These are phyloP conservation scores for Antrozous pallidus DNA, from an alignment of 2,797 vertebrate species.

Conservation along the genomic window DNA sequence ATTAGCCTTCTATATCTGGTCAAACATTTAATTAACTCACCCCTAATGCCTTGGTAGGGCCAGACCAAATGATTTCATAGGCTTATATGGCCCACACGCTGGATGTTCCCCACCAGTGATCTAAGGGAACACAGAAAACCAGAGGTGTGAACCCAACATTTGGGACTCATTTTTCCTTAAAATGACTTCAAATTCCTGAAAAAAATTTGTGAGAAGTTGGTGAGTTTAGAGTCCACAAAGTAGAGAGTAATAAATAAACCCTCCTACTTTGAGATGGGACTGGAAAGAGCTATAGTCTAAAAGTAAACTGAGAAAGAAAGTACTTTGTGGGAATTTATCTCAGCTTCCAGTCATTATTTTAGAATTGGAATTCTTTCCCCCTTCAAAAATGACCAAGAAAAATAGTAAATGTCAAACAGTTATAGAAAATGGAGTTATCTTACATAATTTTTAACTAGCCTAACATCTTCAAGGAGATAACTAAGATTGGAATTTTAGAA, in stretches of 20 bases:
- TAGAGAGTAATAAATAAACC: not conserved
- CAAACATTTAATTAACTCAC: too few relatives aligned
- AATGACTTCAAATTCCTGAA: not conserved
- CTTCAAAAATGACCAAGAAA: not conserved
- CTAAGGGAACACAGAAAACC: not conserved
- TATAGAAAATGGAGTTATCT: not conserved
- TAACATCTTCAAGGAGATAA: not conserved
- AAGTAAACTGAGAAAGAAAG: not conserved
- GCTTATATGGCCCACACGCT: too few relatives aligned
- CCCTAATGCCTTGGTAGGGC: too few relatives aligned
- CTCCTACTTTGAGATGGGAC: not conserved
- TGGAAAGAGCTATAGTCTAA: not conserved
- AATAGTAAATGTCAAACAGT: not conserved
- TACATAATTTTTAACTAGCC: not conserved
- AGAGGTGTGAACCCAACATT: not conserved
- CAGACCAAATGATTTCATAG: too few relatives aligned
- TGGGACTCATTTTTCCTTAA: not conserved
- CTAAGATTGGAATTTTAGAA: not conserved
- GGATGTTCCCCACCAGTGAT: too few relatives aligned
- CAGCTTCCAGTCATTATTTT: not conserved
- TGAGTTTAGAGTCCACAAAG: not conserved
- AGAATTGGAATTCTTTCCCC: not conserved
- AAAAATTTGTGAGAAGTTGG: not conserved
- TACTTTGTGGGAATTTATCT: not conserved
- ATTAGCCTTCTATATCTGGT: too few relatives aligned